Conservation (phyloP, 1,140 invertebrate genomes). For the Scaptodrosophila lebanonensis region DNA sequence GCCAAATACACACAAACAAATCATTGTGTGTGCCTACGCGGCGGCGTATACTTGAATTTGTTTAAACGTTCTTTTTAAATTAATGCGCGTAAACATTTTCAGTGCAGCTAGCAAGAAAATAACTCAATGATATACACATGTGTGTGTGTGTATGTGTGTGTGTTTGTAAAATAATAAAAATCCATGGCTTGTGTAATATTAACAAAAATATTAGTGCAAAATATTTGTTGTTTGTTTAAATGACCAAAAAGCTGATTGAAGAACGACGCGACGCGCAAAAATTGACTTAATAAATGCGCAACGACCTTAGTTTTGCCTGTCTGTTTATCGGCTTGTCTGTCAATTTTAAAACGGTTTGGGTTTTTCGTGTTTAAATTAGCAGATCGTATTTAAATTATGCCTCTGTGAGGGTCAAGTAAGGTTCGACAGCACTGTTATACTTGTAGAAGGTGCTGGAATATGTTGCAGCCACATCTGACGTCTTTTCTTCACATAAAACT, state of each 20-base stretch:
- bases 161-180: slow-evolving; percentile 23
- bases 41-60: slow-evolving; percentile 45
- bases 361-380: slow-evolving; percentile 59
- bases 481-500: too few species aligned
- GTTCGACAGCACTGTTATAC: too few species aligned
- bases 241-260: slow-evolving; percentile 54
- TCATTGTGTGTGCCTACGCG: slow-evolving; percentile 35
- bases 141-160: not conserved
- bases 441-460: too few species aligned
- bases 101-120: slow-evolving; percentile 37
- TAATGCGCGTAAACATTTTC: slow-evolving; percentile 28
- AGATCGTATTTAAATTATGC: slow-evolving; percentile 31
- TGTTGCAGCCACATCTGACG: too few species aligned
- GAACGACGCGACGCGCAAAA: slow-evolving; percentile 44
- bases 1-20: too few species aligned
- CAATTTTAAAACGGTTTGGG: slow-evolving; percentile 27
- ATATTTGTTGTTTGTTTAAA: slow-evolving; percentile 52
- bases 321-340: slow-evolving; percentile 8
- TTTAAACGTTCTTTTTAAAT: slow-evolving; percentile 49
- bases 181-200: slow-evolving; percentile 40
- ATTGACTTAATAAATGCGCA: slow-evolving; percentile 64
- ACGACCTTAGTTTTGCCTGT: slow-evolving; percentile 41
- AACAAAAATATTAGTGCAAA: slow-evolving; percentile 24
- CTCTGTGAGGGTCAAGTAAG: slow-evolving; percentile 33
- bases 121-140: slow-evolving; percentile 16